These are phyloP conservation scores for Lepisosteus oculatus DNA, from an alignment of 2,113 vertebrate species.

Conservation along the genomic window DNA sequence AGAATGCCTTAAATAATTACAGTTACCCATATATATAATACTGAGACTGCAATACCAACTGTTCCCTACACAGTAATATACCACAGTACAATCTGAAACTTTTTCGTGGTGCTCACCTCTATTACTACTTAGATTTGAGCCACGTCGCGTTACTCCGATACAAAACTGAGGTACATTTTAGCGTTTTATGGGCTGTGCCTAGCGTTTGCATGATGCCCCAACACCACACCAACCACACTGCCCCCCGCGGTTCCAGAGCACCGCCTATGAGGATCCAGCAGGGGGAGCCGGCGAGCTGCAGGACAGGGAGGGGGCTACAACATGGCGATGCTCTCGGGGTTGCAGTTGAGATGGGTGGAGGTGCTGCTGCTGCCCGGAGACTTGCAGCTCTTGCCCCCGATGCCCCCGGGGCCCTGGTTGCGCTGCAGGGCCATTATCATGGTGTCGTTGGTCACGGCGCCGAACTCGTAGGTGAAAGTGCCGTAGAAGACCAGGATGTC, in stretches of 20 bases:
- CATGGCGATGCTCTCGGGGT: constrained; percentile 84
- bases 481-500: constrained; percentile 87
- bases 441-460: constrained; percentile 79
- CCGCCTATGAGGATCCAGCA: neutral
- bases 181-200: too few species aligned
- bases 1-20: too few species aligned
- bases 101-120: too few species aligned
- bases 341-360: constrained; percentile 86
- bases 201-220: too few species aligned
- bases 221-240: constrained; percentile 3
- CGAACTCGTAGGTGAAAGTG: constrained; percentile 89
- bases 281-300: neutral
- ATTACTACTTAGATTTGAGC: too few species aligned
- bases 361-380: constrained; percentile 81
- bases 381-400: constrained; percentile 72
- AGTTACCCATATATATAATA: too few species aligned
- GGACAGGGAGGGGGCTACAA: constrained; percentile 56
- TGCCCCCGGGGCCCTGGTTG: constrained; percentile 40
- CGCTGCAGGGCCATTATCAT: constrained; percentile 78
- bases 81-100: too few species aligned
- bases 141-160: too few species aligned
- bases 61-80: too few species aligned
- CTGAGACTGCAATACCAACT: too few species aligned
- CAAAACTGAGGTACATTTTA: too few species aligned
- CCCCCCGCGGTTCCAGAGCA: constrained; percentile 5